Evolutionary conservation across 2,888 invertebrate species (phyloP), one percentile per base, ranked within the genome.

Genomic region (Coleophora flavipennella): DNA sequence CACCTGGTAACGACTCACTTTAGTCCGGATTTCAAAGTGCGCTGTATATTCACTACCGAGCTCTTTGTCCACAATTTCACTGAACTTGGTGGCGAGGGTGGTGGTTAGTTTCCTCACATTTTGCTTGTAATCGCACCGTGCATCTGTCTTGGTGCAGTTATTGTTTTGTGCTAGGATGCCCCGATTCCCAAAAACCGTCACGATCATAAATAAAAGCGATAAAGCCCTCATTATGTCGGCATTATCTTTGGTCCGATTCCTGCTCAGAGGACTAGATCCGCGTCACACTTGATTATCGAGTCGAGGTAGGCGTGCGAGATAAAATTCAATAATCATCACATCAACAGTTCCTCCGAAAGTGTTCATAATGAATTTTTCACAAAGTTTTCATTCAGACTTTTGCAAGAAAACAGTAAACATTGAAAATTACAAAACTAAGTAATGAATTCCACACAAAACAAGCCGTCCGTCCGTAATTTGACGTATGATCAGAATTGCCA

Each of bases 191-290:
- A 62, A 52, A 54, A 56, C 56, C 42, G 56, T 54, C 44, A 62
- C 60, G 58, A 77, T 64, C 56, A 63, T 62, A 60, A 80, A 62
- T 55, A 78, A 58, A 53, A 75, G 55, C 51, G 69, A 66, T 68
- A 74, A 61, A 59, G 67, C 45, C 71, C 70, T 79, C 83, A 83
- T 83, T 57, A 68, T 80, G 67, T 71, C 63, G 57, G 65, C 67
- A 64, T 62, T 59, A 62, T 68, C 62, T 74, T 68, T 59, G 55
- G n/a, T n/a, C n/a, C n/a, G n/a, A n/a, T n/a, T n/a, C n/a, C n/a
- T n/a, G n/a, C n/a, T n/a, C n/a, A n/a, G n/a, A n/a, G n/a, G n/a
- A n/a, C n/a, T n/a, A n/a, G n/a, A 66, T 62, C 59, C 48, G 39
- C 43, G 41, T 51, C 51, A 53, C 46, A 49, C 42, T 53, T 48